Evolutionary conservation across 2,888 invertebrate genomes (phyloP).

Genomic region (Lumbricus terrestris): DNA sequence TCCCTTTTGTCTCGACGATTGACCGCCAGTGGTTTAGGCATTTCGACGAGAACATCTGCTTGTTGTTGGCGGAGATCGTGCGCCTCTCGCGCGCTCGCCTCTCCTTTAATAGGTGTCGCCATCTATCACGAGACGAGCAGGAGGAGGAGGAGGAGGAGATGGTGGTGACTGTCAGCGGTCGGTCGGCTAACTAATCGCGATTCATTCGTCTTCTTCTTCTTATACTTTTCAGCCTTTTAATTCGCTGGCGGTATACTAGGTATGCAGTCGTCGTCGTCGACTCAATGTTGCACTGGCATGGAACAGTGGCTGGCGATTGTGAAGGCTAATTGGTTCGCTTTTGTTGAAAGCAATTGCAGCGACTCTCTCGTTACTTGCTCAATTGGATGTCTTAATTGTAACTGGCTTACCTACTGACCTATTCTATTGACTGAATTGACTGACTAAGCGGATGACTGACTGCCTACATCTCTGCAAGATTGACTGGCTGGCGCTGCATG

Average conservation of each 20-base stretch:
- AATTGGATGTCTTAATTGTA: too few species aligned
- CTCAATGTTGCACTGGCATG: neutral
- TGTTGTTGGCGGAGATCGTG: neutral
- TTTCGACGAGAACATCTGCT: neutral
- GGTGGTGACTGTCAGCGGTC: too few species aligned
- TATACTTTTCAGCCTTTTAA: neutral
- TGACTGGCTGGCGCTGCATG: too few species aligned
- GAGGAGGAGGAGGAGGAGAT: too few species aligned
- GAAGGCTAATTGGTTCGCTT: neutral
- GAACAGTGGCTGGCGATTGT: neutral
- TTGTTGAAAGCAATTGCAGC: neutral
- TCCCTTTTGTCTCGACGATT: neutral
- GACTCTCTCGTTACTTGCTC: neutral
- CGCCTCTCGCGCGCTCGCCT: neutral
- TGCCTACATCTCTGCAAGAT: too few species aligned
- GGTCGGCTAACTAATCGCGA: too few species aligned
- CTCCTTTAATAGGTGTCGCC: neutral
- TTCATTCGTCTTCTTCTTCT: too few species aligned
- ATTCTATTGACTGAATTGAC: too few species aligned
- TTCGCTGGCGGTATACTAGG: neutral
- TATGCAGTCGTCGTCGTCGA: too few species aligned
- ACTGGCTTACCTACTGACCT: too few species aligned
- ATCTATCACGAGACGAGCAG: neutral
- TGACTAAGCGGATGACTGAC: too few species aligned
- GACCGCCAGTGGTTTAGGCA: neutral